Evolutionary conservation across 2,797 vertebrate species (phyloP).

Genomic region (Erethizon dorsatum): DNA sequence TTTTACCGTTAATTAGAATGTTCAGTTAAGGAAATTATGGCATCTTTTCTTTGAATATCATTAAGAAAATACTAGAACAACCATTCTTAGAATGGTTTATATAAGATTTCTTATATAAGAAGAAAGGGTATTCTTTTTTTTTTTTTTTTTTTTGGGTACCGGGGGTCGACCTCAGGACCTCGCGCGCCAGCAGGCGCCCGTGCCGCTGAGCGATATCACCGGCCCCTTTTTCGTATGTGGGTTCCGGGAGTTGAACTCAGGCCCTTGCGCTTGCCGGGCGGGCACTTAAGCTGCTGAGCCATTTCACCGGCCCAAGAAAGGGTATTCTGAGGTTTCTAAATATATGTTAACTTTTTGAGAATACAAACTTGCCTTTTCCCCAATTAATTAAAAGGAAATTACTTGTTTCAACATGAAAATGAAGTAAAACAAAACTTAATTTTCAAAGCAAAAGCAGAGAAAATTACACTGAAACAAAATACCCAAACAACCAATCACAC

Average conservation of each 20-base stretch:
- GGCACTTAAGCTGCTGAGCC: too few species aligned
- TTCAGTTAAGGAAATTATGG: not conserved
- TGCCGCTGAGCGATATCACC: too few species aligned
- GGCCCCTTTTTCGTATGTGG: too few species aligned
- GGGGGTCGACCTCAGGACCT: too few species aligned
- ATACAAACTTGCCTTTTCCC: not conserved
- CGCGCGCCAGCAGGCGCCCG: too few species aligned
- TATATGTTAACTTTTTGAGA: not conserved
- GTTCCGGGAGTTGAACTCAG: too few species aligned
- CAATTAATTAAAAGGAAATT: not conserved
- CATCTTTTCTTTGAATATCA: constrained; percentile 27
- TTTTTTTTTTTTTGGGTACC: too few species aligned
- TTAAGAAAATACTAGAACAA: not conserved
- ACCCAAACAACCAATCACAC: not conserved
- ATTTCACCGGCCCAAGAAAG: too few species aligned
- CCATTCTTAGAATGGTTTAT: not conserved
- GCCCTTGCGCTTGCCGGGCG: too few species aligned
- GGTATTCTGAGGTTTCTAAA: not conserved
- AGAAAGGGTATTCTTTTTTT: not conserved
- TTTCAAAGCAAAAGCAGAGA: not conserved
- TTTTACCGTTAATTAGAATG: not conserved
- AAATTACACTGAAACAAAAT: not conserved
- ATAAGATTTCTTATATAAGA: constrained; percentile 10
- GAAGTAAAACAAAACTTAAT: not conserved
- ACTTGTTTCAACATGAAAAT: constrained; percentile 13